phyloP scores from a whole-genome alignment of 2,797 vertebrate genomes.

The Onychomys arenicola region DNA sequence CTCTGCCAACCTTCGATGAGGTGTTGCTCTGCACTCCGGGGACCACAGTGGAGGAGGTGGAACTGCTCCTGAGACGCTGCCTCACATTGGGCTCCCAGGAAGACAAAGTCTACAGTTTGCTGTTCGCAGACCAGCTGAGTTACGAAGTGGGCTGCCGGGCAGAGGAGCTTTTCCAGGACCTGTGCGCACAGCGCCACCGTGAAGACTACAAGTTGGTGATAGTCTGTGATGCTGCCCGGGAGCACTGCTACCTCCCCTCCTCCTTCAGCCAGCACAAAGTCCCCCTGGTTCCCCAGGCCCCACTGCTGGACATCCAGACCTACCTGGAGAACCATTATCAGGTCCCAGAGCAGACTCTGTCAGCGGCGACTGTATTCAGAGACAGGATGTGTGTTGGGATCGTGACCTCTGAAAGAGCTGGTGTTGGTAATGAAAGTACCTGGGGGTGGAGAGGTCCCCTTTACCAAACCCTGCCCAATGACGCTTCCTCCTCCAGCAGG shows the following conservation, averaged over 20 bases:
- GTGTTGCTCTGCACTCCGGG: slow-evolving; percentile 94
- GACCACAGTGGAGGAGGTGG: slow-evolving; percentile 93
- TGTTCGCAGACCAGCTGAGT: slow-evolving; percentile 93
- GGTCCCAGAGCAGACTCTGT: slow-evolving; percentile 82
- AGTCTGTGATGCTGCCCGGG: slow-evolving; percentile 93
- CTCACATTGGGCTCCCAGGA: slow-evolving; percentile 87
- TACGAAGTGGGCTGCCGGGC: slow-evolving; percentile 94
- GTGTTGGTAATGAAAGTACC: slow-evolving; percentile 90
- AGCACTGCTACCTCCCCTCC: slow-evolving; percentile 95
- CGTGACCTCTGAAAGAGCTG: slow-evolving; percentile 94
- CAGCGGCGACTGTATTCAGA: slow-evolving; percentile 92
- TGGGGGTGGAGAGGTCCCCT: not conserved
- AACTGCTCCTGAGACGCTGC: slow-evolving; percentile 94
- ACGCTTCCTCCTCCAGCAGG: fast-evolving
- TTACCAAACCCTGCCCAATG: not conserved
- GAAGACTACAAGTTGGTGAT: slow-evolving; percentile 91
- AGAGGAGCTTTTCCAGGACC: slow-evolving; percentile 92
- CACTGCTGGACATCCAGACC: slow-evolving; percentile 86
- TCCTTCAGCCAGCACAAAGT: slow-evolving; percentile 94
- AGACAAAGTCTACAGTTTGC: slow-evolving; percentile 92
- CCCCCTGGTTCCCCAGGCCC: slow-evolving; percentile 91
- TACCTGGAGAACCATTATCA: slow-evolving; percentile 93
- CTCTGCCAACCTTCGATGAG: slow-evolving; percentile 94
- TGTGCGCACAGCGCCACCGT: slow-evolving; percentile 85
- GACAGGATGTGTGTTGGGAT: slow-evolving; percentile 91